Base-by-base conservation (phyloP, 2,113 vertebrate species). In the Proterorhinus semilunaris region DNA sequence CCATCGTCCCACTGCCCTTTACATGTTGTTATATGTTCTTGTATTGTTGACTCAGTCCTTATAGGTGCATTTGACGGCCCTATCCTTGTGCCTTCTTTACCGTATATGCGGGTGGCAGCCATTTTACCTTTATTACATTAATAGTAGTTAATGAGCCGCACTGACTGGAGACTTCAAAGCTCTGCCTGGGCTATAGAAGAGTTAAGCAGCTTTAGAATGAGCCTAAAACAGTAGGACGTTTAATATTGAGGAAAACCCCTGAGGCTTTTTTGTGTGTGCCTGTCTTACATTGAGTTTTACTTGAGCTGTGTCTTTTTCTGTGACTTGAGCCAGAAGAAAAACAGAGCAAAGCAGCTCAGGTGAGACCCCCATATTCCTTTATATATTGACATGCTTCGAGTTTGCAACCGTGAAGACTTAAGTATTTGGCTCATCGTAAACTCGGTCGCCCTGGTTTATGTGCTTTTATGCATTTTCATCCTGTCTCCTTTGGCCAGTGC, bases 131-230 rank as follows among this genome's bases (percentile, higher is more conserved):
- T 76, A 77, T 83, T 85, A 43, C 78, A 83, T 86, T 88, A 86
- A 87, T 87, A 81, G 66, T 54, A 59, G 67, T 77, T 87, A 89
- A 88, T 57, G 73, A 88, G 86, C 53, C 5, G 62, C 76, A 64
- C 67, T 21, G 77, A 54, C 16, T 8, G 53, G 10, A 21, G 53
- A 55, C 53, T 55, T 55, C 53, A 55, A 55, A 55, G 53, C 4
- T 3, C 53, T 9, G 27, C 3, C 53, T 55, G 17, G 62, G 77
- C 71, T 74, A 77, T 46, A 68, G 70, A 84, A 81, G 79, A 86
- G 82, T 76, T 91, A 89, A 89, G 87, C 86, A 89, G 74, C 80
- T 87, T 89, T 86, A 87, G 86, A 87, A 86, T 88, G 66, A 80
- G 72, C 69, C 72, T 68, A 82, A 78, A 90, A 84, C 88, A 84